Evolutionary conservation across 2,113 vertebrate genomes (phyloP), one percentile per base, ranked within the genome.

Genomic region (Saimiri boliviensis): DNA sequence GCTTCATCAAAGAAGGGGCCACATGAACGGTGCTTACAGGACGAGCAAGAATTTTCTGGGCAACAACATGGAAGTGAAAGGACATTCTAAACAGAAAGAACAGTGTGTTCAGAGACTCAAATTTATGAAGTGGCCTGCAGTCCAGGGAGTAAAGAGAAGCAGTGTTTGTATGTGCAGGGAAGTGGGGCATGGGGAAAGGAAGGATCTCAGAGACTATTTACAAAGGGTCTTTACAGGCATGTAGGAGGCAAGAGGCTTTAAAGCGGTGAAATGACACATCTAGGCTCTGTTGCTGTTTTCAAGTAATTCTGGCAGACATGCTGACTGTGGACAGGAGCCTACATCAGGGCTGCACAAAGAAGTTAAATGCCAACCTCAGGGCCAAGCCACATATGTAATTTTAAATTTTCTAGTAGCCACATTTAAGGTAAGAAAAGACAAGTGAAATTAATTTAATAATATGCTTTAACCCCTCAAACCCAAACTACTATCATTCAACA

Each of bases 371-470:
- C 2, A 93, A 47, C 10, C 83, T 95, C 17, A 73, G 54, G 68
- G 54, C 80, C 80, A 89, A 86, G 80, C 74, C 93, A 93, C 68
- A 73, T 32, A 70, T 58, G 30, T 82, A 79, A 89, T 74, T 95
- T 88, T 16, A 87, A 66, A 76, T 70, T 93, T 93, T 79, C 49
- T 93, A 70, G 16, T 16, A 74, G 73, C 79, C 73, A 86, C 84
- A 89, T 83, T 77, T 89, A 96, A 88, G n/a, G 71, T 32, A 89
- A 52, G 10, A 60, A 86, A 56, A 45, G 68, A 23, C 19, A 47
- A 93, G 40, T 71, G 49, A 82, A 93, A 92, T 70, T 94, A 93
- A 95, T 71, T 66, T 81, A 96, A 76, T 89, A 91, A 94, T 74
- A 70, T 68, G 82, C 74, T 82, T 81, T 63, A 93, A 84, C 14